These are phyloP conservation scores for Girardia tigrina DNA, from an alignment of 2,888 invertebrate species.

Conservation along the genomic window DNA sequence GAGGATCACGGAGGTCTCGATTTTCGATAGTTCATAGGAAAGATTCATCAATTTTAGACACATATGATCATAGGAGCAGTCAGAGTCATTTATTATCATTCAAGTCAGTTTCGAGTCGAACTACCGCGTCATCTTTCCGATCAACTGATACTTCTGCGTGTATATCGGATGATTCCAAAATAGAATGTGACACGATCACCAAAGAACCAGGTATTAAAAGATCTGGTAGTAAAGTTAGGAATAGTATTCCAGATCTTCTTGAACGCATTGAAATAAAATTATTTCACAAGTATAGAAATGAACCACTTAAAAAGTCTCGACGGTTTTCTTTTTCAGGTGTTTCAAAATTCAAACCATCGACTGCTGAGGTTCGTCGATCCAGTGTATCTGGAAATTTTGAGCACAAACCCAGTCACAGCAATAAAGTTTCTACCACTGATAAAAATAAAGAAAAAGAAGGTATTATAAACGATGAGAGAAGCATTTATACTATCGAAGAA, in stretches of 20 bases:
- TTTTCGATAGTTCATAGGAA: not conserved
- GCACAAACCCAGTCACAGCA: not conserved
- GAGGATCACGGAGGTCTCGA: not conserved
- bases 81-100: conserved; percentile 24
- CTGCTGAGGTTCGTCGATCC: not conserved
- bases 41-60: not conserved
- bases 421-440: not conserved
- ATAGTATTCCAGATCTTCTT: conserved; percentile 27
- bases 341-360: not conserved
- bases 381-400: not conserved
- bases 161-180: conserved; percentile 21
- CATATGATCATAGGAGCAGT: not conserved
- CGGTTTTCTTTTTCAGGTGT: not conserved
- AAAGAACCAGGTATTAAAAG: not conserved
- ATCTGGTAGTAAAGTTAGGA: not conserved
- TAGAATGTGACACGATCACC: not conserved
- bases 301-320: not conserved
- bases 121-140: not conserved
- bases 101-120: conserved; percentile 16
- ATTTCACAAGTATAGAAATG: not conserved
- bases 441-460: conserved; percentile 5
- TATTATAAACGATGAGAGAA: not conserved
- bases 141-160: conserved; percentile 9
- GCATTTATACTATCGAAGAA: conserved; percentile 34
- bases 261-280: conserved; percentile 26